Evolutionary conservation across 2,797 vertebrate genomes (phyloP).

Genomic region (Galaxias olidus): DNA sequence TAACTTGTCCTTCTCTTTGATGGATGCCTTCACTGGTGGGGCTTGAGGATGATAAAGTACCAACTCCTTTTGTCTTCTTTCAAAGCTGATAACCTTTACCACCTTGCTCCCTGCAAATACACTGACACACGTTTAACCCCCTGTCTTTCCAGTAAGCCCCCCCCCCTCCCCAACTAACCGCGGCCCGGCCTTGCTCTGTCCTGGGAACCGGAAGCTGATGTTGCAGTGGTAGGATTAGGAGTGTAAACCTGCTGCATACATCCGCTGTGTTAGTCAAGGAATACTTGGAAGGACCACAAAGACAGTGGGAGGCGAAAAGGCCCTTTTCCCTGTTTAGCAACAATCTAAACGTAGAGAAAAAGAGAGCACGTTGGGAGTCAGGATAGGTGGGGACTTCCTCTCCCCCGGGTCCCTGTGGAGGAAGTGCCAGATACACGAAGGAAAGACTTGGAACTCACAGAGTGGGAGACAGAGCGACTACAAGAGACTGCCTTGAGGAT

Average conservation of each 20-base stretch:
- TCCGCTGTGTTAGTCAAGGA: conserved; percentile 3
- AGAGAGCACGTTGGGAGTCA: conserved; percentile 41
- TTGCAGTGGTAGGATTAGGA: neutral
- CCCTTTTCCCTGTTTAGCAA: conserved; percentile 48
- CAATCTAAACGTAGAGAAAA: conserved; percentile 40
- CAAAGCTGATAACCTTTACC: too few relatives aligned
- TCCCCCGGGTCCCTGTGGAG: conserved; percentile 27
- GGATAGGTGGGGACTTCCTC: conserved; percentile 74
- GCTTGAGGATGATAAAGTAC: too few relatives aligned
- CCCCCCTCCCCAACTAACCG: neutral
- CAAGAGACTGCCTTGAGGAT: neutral
- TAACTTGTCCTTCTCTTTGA: too few relatives aligned
- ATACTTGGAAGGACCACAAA: neutral
- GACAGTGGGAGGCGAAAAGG: conserved; percentile 28
- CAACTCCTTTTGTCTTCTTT: too few relatives aligned
- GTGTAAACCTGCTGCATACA: conserved; percentile 1
- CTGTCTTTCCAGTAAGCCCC: neutral
- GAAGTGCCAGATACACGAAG: conserved; percentile 49
- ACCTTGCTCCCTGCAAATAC: too few relatives aligned
- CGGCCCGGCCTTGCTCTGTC: neutral
- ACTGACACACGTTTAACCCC: too few relatives aligned
- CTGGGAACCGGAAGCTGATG: conserved; percentile 4
- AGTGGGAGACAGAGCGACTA: neutral
- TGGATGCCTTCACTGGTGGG: too few relatives aligned
- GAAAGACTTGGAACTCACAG: conserved; percentile 15